Conservation (phyloP, 2,113 vertebrate species). For the Ranitomeya variabilis region DNA sequence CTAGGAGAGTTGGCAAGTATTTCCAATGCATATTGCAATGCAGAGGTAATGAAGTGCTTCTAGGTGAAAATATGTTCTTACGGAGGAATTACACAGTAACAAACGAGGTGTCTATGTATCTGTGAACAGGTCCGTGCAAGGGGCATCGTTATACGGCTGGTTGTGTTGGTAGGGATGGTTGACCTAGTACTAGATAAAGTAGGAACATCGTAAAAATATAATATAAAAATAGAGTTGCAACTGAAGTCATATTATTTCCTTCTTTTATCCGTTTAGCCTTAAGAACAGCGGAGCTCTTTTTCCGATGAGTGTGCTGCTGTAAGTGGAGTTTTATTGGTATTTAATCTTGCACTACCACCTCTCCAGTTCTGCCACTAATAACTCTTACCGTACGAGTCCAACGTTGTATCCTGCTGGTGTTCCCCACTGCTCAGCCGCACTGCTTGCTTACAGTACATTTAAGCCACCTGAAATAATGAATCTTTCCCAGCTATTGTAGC, state of each 20-base stretch:
- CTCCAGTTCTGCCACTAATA: slow-evolving; percentile 18
- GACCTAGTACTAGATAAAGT: background rate
- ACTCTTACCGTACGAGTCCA: slow-evolving; percentile 42
- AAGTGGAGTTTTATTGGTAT: slow-evolving; percentile 39
- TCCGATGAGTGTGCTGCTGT: background rate
- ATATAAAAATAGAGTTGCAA: background rate
- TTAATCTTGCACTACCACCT: slow-evolving; percentile 41
- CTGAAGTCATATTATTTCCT: background rate
- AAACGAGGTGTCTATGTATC: background rate
- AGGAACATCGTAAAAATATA: background rate
- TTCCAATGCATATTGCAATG: background rate
- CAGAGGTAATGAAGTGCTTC: background rate
- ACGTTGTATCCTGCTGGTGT: slow-evolving; percentile 30
- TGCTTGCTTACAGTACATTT: slow-evolving; percentile 45
- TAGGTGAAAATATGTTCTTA: background rate
- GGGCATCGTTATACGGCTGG: background rate
- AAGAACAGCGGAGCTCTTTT: slow-evolving; percentile 11
- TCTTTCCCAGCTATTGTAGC: slow-evolving; percentile 23
- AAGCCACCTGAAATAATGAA: slow-evolving; percentile 47
- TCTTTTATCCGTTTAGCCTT: slow-evolving; percentile 3
- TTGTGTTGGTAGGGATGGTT: background rate
- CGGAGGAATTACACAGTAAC: no score
- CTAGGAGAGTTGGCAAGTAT: no score
- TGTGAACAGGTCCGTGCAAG: background rate
- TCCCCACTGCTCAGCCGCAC: slow-evolving; percentile 37